Evolutionary conservation across 2,888 invertebrate genomes (phyloP), one percentile per base, ranked within the genome.

Genomic region (Ecdyonurus torrentis): DNA sequence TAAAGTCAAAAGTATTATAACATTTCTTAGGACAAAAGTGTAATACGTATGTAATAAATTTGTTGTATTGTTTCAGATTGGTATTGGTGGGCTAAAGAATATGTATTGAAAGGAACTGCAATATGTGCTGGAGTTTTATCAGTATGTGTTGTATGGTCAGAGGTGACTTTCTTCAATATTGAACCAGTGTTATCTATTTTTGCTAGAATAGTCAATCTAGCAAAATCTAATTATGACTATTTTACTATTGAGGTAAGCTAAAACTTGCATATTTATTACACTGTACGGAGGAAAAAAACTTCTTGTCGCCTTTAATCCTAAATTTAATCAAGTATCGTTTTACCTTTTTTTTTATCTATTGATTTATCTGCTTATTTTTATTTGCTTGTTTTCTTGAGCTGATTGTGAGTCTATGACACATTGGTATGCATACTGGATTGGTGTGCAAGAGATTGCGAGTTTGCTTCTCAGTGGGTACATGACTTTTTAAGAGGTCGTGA

Each of bases 121-220:
- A 77, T 90, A 24, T 69, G 84, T 15, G 83, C 91, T 0, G 86
- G 85, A 1, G 74, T 86, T 53, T 81, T 98, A 75, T 96, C 97
- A 0, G 77, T 89, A 23, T 85, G 89, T 72, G 94, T 99, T 37
- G 92, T 99, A n/a, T 97, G 98, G 97, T 98, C 97, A 0, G 99
- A 99, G 78, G 85, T 98, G 70, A 95, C 98, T 1, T 99, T 99
- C 78, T 99, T 99, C 78, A 89, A 89, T 72, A 86, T 89, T 70
- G 77, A 81, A 23, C 98, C 98, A 0, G 92, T 95, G 23, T 80
- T 99, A 2, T 98, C 98, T 1, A 83, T 99, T 67, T 98, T 99
- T 76, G 99, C 99, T n/a, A 84, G 89, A 66, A 88, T 98, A 70
- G 85, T 98, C 23, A 86, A 89, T 70, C 78, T 86, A 52, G 91